A percentile compares a stretch with the other conserved stretches of the same genome.
Conservation (phyloP, 2,797 vertebrate genomes). For the Limosa lapponica region DNA sequence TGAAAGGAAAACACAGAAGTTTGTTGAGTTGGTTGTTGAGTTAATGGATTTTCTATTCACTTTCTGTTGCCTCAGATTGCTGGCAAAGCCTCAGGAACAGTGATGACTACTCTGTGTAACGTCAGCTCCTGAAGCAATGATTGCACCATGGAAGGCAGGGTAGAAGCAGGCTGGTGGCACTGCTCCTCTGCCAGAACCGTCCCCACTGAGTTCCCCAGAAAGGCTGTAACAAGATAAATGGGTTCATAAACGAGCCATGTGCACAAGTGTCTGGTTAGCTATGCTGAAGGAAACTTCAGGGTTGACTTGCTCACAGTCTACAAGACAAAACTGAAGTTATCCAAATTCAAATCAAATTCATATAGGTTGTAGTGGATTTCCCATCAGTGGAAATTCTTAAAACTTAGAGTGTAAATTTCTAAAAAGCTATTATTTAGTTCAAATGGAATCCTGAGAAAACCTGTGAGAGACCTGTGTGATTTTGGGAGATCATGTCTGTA, state of each 20-base stretch:
- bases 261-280: neutral
- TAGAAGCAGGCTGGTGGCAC: neutral
- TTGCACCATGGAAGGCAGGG: neutral
- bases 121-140: rapidly evolving
- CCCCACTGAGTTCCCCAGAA: neutral
- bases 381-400: neutral
- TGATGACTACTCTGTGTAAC: neutral
- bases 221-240: neutral
- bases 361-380: neutral
- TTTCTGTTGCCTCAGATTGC: neutral
- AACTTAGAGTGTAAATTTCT: neutral
- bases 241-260: neutral
- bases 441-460: neutral
- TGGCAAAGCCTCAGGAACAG: neutral
- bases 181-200: neutral
- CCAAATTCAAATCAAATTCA: neutral
- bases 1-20: neutral
- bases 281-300: neutral
- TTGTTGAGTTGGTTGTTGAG: neutral
- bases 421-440: neutral
- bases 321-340: neutral
- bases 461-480: neutral
- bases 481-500: neutral
- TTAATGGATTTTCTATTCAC: neutral
- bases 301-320: neutral